Percentiles rank a stretch among this genome's conserved stretches.
These are phyloP conservation scores for Geodia barretti DNA, from an alignment of 37 sponge, comb jelly and placozoan species.

Conservation along the genomic window DNA sequence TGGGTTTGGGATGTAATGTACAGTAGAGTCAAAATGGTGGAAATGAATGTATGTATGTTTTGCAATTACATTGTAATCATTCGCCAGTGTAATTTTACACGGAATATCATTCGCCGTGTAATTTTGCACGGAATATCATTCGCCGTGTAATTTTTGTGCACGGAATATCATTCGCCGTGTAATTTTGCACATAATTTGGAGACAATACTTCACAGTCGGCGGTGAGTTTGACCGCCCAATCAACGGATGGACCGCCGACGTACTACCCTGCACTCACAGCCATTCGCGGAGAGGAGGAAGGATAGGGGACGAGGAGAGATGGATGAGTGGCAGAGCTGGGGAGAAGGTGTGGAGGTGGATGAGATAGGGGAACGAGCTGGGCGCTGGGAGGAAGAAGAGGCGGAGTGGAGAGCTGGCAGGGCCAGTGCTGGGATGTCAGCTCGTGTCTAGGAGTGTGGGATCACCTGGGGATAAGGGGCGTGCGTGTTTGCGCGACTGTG, in stretches of 20 bases:
- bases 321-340: background rate
- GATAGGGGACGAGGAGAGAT: no score
- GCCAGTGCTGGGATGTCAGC: constrained; percentile 7
- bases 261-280: constrained; percentile 41
- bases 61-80: background rate
- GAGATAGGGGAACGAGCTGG: background rate
- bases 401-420: background rate
- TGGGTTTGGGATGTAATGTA: background rate
- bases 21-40: background rate
- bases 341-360: background rate
- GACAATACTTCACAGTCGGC: constrained; percentile 33
- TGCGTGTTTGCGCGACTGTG: no score
- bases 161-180: no score
- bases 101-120: no score
- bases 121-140: no score
- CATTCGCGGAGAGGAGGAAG: no score
- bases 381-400: background rate
- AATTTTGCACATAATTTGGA: constrained; percentile 36
- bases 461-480: no score
- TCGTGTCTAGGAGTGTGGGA: background rate
- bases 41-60: background rate
- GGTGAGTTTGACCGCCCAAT: constrained; percentile 37
- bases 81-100: no score
- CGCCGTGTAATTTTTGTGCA: no score
- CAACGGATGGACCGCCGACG: constrained; percentile 16